phyloP scores from a whole-genome alignment of 1,140 invertebrate species.

The Drosophila mauritiana region DNA sequence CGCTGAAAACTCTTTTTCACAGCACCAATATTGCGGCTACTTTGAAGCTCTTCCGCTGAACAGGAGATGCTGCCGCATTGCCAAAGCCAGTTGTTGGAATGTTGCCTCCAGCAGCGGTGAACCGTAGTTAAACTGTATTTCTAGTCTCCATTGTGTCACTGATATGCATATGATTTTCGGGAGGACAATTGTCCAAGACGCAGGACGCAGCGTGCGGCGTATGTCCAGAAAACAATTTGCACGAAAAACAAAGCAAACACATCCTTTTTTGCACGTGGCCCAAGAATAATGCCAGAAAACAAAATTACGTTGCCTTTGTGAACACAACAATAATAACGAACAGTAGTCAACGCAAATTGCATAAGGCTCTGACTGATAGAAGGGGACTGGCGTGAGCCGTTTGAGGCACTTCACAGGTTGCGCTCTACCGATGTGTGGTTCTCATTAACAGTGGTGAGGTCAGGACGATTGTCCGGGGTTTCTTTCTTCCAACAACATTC shows the following conservation, averaged over 20 bases:
- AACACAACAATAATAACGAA: constrained; percentile 60
- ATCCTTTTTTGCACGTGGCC: constrained; percentile 66
- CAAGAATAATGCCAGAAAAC: constrained; percentile 10
- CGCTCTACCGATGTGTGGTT: constrained; percentile 56
- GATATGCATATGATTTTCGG: constrained; percentile 73
- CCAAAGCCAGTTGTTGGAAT: constrained; percentile 41
- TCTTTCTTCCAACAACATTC: constrained; percentile 44
- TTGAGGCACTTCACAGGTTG: constrained; percentile 79
- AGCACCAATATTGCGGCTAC: constrained; percentile 25
- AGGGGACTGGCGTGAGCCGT: constrained; percentile 48
- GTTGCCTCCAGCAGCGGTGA: constrained; percentile 32
- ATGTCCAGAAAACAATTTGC: constrained; percentile 70
- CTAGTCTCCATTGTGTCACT: constrained; percentile 32
- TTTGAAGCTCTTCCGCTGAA: constrained; percentile 63
- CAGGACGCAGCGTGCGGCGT: constrained; percentile 66
- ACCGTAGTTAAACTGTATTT: constrained; percentile 31
- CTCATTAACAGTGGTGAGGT: constrained; percentile 47
- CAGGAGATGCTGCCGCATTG: constrained; percentile 24
- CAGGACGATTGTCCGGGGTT: constrained; percentile 2
- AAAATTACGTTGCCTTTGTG: constrained; percentile 47
- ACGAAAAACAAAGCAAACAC: constrained; percentile 39
- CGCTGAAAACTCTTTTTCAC: neutral
- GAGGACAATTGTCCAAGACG: constrained; percentile 6
- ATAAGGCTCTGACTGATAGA: constrained; percentile 52
- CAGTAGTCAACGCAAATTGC: constrained; percentile 74